A percentile compares a stretch with the other conserved stretches of the same genome.
Conservation (phyloP, 2,888 invertebrate genomes). For the Linyphia triangularis region DNA sequence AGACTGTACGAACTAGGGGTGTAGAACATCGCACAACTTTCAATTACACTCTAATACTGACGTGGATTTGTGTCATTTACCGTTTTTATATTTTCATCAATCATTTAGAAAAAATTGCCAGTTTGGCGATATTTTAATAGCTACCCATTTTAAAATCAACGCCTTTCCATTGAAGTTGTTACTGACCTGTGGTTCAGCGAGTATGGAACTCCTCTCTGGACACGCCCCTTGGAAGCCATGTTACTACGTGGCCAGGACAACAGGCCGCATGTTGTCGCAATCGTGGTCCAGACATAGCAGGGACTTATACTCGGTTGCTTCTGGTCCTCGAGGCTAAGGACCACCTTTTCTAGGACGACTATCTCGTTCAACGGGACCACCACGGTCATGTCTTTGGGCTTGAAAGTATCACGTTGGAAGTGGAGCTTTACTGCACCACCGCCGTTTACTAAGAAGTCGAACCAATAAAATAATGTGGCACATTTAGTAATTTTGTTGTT, state of each 20-base stretch:
- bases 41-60: no score
- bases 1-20: no score
- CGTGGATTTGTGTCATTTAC: no score
- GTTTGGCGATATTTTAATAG: no score
- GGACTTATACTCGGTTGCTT: constrained; percentile 73
- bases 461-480: no score
- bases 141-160: no score
- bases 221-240: constrained; percentile 93
- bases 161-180: no score
- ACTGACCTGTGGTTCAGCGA: constrained; percentile 92
- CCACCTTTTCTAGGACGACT: constrained; percentile 85
- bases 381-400: constrained; percentile 91
- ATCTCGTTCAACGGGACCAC: constrained; percentile 99
- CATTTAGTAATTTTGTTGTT: no score
- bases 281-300: constrained; percentile 90
- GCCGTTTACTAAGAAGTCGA: constrained; percentile 98
- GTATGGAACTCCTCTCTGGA: constrained; percentile 89
- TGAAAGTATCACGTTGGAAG: constrained; percentile 96
- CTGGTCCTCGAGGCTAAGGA: constrained; percentile 76
- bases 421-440: constrained; percentile 98
- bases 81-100: no score
- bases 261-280: constrained; percentile 90
- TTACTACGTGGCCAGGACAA: constrained; percentile 93
- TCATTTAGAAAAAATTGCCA: no score
- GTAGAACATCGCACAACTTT: no score